These are phyloP conservation scores for Buphagus erythrorhynchus DNA, from an alignment of 2,797 vertebrate genomes.

Conservation along the genomic window DNA sequence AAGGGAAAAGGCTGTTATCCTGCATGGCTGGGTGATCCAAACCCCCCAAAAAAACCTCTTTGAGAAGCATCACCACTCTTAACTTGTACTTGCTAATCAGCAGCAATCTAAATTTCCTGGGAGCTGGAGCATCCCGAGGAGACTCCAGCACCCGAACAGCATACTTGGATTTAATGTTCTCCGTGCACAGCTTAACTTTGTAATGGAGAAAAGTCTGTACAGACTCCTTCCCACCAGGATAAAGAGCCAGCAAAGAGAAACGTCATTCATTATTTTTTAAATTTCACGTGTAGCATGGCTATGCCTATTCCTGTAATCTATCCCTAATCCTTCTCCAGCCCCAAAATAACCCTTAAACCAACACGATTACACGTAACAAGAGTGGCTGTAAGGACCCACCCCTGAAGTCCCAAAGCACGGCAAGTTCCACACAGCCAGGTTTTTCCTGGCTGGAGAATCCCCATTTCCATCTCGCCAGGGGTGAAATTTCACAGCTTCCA, in stretches of 20 bases:
- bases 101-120: background rate
- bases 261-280: background rate
- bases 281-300: background rate
- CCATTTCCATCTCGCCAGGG: background rate
- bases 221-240: background rate
- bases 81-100: background rate
- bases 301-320: background rate
- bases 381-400: background rate
- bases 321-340: background rate
- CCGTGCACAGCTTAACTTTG: rapidly evolving
- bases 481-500: conserved; percentile 13
- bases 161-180: rapidly evolving
- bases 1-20: background rate
- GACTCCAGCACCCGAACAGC: rapidly evolving
- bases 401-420: background rate
- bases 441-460: background rate
- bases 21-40: background rate
- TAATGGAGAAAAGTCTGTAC: rapidly evolving
- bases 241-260: background rate
- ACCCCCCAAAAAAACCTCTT: background rate
- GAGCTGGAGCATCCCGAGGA: background rate
- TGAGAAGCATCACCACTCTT: background rate
- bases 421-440: background rate
- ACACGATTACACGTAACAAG: background rate
- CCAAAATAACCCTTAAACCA: conserved; percentile 1